phyloP scores from a whole-genome alignment of 2,888 invertebrate species.

The Ptychoptera contaminata region DNA sequence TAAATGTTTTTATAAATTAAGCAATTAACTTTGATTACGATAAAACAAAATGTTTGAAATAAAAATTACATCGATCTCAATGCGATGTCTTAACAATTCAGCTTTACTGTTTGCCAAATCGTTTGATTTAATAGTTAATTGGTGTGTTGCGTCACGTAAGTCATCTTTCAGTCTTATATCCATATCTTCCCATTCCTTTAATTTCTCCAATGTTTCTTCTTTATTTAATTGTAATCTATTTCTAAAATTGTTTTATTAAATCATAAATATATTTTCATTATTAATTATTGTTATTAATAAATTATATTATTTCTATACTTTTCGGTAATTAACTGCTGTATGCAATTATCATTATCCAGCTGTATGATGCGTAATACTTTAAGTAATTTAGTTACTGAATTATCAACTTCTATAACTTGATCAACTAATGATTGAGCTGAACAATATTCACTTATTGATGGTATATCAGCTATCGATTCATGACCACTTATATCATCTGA shows the following conservation, averaged over 20 bases:
- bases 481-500: conserved; percentile 29
- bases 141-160: conserved; percentile 37
- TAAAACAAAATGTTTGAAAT: conserved; percentile 4
- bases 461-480: conserved; percentile 34
- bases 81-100: conserved; percentile 37
- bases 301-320: conserved; percentile 30
- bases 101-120: conserved; percentile 36
- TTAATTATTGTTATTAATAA: neutral
- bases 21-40: neutral
- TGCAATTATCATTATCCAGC: conserved; percentile 50
- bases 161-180: conserved; percentile 37
- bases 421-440: conserved; percentile 46
- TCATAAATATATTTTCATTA: neutral
- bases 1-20: neutral
- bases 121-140: conserved; percentile 33
- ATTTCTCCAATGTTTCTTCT: conserved; percentile 31
- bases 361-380: conserved; percentile 58
- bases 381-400: conserved; percentile 53
- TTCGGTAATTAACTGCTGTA: conserved; percentile 47
- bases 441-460: conserved; percentile 34
- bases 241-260: conserved; percentile 16
- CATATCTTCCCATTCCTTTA: conserved; percentile 39
- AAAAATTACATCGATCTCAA: conserved; percentile 39
- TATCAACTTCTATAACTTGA: conserved; percentile 61
- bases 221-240: conserved; percentile 30